Percentiles rank a stretch among this genome's conserved stretches.
phyloP scores from a whole-genome alignment of 2,113 vertebrate genomes.

The Chionodraco myersi region DNA sequence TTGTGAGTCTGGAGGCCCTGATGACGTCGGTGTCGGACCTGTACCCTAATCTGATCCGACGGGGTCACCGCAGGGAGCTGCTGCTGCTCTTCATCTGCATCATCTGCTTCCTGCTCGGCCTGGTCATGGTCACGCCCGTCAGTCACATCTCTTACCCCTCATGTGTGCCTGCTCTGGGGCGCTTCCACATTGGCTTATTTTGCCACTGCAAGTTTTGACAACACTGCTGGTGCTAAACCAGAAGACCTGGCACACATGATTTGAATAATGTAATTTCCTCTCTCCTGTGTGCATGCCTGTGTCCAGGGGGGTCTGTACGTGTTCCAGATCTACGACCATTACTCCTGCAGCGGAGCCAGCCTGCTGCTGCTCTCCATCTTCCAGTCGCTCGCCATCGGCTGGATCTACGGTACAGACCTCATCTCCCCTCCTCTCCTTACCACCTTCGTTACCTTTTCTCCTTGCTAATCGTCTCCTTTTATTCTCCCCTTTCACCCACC shows the following conservation, averaged over 20 bases:
- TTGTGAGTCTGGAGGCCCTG: constrained; percentile 93
- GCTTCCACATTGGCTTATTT: too few species aligned
- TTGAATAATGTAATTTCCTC: not conserved
- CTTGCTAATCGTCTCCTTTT: not conserved
- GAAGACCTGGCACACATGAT: too few species aligned
- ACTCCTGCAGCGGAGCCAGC: constrained; percentile 83
- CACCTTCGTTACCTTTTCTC: not conserved
- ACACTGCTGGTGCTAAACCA: too few species aligned
- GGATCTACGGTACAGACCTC: constrained; percentile 79
- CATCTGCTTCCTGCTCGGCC: constrained; percentile 88
- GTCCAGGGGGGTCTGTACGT: constrained; percentile 81
- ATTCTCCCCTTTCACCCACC: not conserved
- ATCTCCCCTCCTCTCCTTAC: not conserved
- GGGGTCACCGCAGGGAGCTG: constrained; percentile 86
- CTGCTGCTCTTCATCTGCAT: constrained; percentile 86
- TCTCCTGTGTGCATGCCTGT: not conserved
- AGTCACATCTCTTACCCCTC: not conserved
- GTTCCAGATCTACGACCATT: constrained; percentile 85
- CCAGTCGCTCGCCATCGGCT: constrained; percentile 81
- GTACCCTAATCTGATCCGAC: constrained; percentile 87
- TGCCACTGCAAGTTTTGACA: too few species aligned
- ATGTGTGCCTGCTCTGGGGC: too few species aligned
- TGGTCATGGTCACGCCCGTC: constrained; percentile 85
- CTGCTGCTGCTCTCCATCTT: constrained; percentile 82
- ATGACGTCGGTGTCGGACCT: constrained; percentile 91